phyloP scores from a whole-genome alignment of 2,797 vertebrate species.

The Limnodromus scolopaceus region DNA sequence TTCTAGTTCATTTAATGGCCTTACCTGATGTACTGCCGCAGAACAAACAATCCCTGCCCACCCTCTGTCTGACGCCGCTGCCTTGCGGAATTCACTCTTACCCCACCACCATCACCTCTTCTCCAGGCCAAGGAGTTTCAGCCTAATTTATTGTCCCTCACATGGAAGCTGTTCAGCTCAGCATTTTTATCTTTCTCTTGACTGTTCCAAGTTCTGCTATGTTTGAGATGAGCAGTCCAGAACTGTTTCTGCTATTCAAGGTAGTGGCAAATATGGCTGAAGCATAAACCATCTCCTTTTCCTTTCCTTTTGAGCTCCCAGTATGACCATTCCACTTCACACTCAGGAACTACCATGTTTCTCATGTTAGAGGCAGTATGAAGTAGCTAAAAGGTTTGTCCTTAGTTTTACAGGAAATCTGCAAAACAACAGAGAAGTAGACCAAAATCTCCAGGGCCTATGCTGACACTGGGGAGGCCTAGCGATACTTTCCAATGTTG shows the following conservation, averaged over 20 bases:
- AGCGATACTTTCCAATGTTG: neutral
- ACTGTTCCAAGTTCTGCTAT: neutral
- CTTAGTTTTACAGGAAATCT: neutral
- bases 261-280: neutral
- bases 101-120: neutral
- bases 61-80: neutral
- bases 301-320: neutral
- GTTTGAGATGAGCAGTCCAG: neutral
- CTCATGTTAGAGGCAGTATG: neutral
- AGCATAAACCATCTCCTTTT: neutral
- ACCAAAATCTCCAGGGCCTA: neutral
- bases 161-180: neutral
- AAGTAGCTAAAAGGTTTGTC: neutral
- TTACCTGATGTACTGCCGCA: neutral
- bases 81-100: neutral
- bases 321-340: neutral
- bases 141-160: neutral
- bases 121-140: neutral
- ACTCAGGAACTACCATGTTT: neutral
- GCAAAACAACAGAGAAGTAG: neutral
- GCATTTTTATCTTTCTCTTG: neutral
- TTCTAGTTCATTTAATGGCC: neutral
- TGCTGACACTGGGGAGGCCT: neutral
- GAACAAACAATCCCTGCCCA: neutral
- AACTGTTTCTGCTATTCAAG: neutral